phyloP scores from a whole-genome alignment of 2,888 invertebrate species.

The Ophion ventricosus region DNA sequence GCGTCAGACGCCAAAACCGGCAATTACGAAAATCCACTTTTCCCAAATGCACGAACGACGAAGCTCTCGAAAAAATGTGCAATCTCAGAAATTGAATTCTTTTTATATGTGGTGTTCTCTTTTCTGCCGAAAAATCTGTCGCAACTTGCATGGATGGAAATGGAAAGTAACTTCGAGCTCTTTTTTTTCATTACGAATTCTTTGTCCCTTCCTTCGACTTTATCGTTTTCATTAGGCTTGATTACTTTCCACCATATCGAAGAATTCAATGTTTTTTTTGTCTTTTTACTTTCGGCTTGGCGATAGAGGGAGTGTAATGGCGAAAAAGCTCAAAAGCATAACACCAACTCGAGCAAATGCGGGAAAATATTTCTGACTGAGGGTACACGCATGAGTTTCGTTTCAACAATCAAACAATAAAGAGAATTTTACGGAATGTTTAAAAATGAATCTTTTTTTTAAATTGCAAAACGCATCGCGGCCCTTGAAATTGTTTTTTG shows the following conservation, averaged over 20 bases:
- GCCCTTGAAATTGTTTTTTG: not conserved
- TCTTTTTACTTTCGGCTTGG: not conserved
- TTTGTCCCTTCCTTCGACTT: not conserved
- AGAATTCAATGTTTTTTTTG: not conserved
- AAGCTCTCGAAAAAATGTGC: slow-evolving; percentile 12
- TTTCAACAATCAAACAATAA: not conserved
- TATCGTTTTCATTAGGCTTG: not conserved
- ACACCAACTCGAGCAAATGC: too few species aligned
- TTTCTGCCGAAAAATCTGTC: slow-evolving; percentile 5
- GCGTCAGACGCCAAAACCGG: slow-evolving; percentile 29
- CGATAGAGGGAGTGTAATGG: not conserved
- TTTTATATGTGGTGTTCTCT: slow-evolving; percentile 2
- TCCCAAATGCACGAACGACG: not conserved
- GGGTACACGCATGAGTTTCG: too few species aligned
- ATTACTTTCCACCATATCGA: not conserved
- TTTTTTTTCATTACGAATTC: not conserved
- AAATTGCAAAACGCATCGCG: not conserved
- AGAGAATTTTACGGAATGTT: not conserved
- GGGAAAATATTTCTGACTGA: too few species aligned
- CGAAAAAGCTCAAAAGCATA: not conserved
- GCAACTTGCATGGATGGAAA: not conserved
- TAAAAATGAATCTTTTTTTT: not conserved
- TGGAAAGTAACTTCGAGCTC: not conserved
- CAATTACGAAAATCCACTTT: slow-evolving; percentile 32
- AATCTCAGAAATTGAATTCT: slow-evolving; percentile 51